Evolutionary conservation across 1,140 invertebrate genomes (phyloP).

Genomic region (Eupeodes corollae): DNA sequence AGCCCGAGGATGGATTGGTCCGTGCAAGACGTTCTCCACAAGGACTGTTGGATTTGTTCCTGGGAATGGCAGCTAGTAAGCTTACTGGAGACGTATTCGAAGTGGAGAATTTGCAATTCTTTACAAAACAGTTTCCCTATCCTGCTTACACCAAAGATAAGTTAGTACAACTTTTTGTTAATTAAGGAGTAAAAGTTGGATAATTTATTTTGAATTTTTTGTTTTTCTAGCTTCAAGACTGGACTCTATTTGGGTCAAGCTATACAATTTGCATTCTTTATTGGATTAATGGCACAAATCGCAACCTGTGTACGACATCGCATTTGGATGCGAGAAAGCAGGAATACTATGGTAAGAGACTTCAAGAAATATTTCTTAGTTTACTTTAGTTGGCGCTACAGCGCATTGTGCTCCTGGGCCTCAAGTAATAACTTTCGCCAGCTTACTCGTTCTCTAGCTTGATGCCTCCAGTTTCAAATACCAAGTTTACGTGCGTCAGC

Average conservation of each 20-base stretch:
- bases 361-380: neutral
- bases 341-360: slow-evolving; percentile 47
- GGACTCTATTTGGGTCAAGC: slow-evolving; percentile 52
- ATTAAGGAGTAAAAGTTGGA: no score
- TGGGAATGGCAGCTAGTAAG: slow-evolving; percentile 5
- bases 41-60: slow-evolving; percentile 20
- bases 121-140: slow-evolving; percentile 56
- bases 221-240: slow-evolving; percentile 45
- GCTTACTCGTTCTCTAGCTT: no score
- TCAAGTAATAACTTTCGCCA: no score
- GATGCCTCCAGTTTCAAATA: no score
- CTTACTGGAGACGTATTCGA: slow-evolving; percentile 11
- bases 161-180: slow-evolving; percentile 37
- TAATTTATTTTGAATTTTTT: no score
- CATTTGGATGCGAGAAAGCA: slow-evolving; percentile 53
- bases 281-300: slow-evolving; percentile 50
- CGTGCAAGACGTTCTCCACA: slow-evolving; percentile 4
- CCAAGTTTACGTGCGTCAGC: no score
- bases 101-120: slow-evolving; percentile 41
- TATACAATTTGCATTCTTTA: slow-evolving; percentile 48
- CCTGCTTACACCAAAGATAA: slow-evolving; percentile 50
- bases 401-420: no score
- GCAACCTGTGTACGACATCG: slow-evolving; percentile 48
- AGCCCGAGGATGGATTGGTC: no score
- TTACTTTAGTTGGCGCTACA: no score